Percentiles rank a stretch among this genome's conserved stretches.
phyloP scores from a whole-genome alignment of 2,797 vertebrate genomes.

The Chrysocyon brachyurus region DNA sequence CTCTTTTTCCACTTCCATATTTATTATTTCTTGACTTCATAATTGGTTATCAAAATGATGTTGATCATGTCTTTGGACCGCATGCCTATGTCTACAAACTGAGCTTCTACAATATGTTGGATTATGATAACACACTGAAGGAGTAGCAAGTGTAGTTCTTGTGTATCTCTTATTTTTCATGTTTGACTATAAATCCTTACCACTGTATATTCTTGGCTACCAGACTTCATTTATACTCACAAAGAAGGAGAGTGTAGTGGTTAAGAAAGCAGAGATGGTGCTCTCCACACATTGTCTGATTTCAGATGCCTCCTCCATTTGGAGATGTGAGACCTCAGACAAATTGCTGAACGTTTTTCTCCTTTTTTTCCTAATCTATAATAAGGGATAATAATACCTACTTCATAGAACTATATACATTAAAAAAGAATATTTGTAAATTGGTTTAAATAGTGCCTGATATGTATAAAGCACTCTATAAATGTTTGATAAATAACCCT shows the following conservation, averaged over 20 bases:
- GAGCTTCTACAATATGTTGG: neutral
- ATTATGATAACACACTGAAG: neutral
- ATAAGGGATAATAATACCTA: neutral
- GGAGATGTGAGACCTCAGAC: neutral
- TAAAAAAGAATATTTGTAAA: constrained; percentile 47
- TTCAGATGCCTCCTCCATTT: neutral
- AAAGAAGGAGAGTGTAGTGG: neutral
- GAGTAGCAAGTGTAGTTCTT: neutral
- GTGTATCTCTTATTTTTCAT: neutral
- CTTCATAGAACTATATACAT: neutral
- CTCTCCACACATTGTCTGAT: neutral
- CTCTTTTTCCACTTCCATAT: neutral
- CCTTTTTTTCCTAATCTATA: neutral
- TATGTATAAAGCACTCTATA: neutral
- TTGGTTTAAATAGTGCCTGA: neutral
- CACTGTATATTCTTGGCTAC: neutral
- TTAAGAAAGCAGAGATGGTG: neutral
- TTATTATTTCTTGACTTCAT: constrained; percentile 33
- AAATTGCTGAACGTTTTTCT: constrained; percentile 10
- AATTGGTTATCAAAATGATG: neutral
- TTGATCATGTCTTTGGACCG: neutral
- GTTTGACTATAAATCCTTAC: neutral
- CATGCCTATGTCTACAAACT: neutral
- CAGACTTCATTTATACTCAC: neutral
- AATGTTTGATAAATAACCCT: neutral